phyloP scores from a whole-genome alignment of 2,797 vertebrate species.

The Melopsittacus undulatus region DNA sequence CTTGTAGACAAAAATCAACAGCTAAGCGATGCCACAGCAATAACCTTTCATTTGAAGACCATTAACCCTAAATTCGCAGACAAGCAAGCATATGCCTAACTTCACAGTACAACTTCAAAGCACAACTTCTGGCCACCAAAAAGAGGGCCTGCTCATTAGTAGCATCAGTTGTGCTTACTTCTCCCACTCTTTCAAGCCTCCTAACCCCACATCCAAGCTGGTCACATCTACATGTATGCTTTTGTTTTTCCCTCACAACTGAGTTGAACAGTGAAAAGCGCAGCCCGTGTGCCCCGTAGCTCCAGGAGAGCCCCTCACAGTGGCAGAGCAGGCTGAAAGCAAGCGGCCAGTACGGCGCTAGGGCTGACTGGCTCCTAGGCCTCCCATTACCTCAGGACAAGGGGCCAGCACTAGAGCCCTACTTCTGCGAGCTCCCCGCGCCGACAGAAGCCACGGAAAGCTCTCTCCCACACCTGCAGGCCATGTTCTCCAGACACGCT shows the following conservation, averaged over 20 bases:
- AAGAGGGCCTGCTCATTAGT: fast-evolving
- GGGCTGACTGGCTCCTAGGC: neutral
- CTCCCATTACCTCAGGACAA: fast-evolving
- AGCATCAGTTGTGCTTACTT: fast-evolving
- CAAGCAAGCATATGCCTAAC: too few species aligned
- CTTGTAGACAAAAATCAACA: neutral
- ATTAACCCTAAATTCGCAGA: neutral
- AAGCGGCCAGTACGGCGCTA: neutral
- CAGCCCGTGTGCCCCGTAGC: fast-evolving
- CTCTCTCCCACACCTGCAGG: neutral
- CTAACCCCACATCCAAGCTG: neutral
- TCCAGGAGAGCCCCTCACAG: fast-evolving
- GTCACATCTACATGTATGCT: too few species aligned
- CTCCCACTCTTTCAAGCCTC: neutral
- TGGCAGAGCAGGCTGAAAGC: fast-evolving
- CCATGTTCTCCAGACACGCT: fast-evolving
- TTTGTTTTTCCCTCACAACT: too few species aligned
- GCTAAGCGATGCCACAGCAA: neutral
- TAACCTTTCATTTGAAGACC: neutral
- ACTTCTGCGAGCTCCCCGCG: neutral
- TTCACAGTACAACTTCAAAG: fast-evolving
- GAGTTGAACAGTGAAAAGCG: fast-evolving
- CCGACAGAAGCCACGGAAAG: neutral
- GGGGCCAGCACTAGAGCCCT: fast-evolving
- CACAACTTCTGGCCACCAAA: neutral